Evolutionary conservation across 2,797 vertebrate species (phyloP).

Genomic region (Tenualosa ilisha): DNA sequence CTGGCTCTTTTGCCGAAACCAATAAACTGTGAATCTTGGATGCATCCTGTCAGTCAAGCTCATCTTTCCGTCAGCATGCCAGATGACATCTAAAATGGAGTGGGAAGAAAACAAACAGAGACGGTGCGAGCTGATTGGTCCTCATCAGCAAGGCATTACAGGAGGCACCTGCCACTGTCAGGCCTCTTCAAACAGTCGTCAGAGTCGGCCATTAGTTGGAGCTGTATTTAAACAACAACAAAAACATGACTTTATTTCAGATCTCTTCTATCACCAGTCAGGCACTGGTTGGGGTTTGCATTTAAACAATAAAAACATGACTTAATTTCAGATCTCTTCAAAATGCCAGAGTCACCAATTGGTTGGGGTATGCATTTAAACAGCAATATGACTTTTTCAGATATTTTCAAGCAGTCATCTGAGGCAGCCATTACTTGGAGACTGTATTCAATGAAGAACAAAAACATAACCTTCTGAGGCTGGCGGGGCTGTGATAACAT

Average conservation of each 20-base stretch:
- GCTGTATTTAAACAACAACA: conserved; percentile 22
- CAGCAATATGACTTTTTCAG: neutral
- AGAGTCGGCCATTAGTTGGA: neutral
- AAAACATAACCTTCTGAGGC: neutral
- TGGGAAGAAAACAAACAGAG: conserved; percentile 68
- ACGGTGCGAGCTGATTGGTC: conserved; percentile 81
- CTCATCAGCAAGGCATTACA: conserved; percentile 89
- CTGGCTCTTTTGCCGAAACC: conserved; percentile 89
- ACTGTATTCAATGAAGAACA: neutral
- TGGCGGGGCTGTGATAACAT: neutral
- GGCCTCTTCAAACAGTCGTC: conserved; percentile 67
- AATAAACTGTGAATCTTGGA: conserved; percentile 93
- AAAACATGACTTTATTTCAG: neutral
- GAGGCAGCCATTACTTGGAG: neutral
- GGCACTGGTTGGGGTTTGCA: neutral
- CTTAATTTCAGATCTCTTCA: conserved; percentile 61
- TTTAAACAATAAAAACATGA: conserved; percentile 3
- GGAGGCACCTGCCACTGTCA: conserved; percentile 89
- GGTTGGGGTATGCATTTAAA: neutral
- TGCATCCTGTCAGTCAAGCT: conserved; percentile 90
- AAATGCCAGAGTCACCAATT: conserved; percentile 32
- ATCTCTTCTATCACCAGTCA: conserved; percentile 61
- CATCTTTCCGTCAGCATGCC: conserved; percentile 82
- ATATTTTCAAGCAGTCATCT: conserved; percentile 56
- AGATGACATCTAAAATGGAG: conserved; percentile 80